phyloP scores from a whole-genome alignment of 2,888 invertebrate species.

The Phortica magna region DNA sequence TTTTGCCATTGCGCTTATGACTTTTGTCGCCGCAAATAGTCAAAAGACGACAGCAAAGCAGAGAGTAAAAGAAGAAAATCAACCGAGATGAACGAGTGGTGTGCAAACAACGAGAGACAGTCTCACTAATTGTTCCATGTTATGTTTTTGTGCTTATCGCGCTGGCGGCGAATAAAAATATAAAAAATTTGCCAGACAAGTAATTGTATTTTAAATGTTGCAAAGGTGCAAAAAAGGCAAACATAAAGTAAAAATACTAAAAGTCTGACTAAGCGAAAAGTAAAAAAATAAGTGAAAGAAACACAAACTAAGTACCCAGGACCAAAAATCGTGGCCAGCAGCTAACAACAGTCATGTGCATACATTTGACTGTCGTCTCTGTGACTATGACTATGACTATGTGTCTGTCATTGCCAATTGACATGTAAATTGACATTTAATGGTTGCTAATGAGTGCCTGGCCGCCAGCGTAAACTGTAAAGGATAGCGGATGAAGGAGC shows the following conservation, averaged over 20 bases:
- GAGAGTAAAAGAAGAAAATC: constrained; percentile 9
- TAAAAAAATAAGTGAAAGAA: constrained; percentile 36
- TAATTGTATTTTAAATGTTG: constrained; percentile 75
- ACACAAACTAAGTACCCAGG: constrained; percentile 54
- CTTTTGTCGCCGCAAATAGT: constrained; percentile 57
- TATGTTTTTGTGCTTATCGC: constrained; percentile 66
- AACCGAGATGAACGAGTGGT: neutral
- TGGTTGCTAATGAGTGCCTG: constrained; percentile 70
- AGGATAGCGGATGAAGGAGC: neutral
- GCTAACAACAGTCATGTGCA: neutral
- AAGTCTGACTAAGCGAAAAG: constrained; percentile 10
- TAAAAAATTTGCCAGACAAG: constrained; percentile 56
- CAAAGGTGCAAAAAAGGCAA: constrained; percentile 55
- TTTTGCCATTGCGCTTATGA: constrained; percentile 43
- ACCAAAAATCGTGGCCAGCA: constrained; percentile 43
- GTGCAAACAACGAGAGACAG: constrained; percentile 31
- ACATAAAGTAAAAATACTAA: constrained; percentile 52
- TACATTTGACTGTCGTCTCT: neutral
- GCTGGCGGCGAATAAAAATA: constrained; percentile 30
- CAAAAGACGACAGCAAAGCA: neutral
- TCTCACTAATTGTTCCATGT: constrained; percentile 69
- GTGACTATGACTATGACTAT: constrained; percentile 45
- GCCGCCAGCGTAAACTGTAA: neutral
- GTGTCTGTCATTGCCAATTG: constrained; percentile 64
- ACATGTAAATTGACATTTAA: constrained; percentile 77